Percentiles rank a stretch among this genome's conserved stretches.
Evolutionary conservation across 2,888 invertebrate species (phyloP).

Genomic region (Dione juno): DNA sequence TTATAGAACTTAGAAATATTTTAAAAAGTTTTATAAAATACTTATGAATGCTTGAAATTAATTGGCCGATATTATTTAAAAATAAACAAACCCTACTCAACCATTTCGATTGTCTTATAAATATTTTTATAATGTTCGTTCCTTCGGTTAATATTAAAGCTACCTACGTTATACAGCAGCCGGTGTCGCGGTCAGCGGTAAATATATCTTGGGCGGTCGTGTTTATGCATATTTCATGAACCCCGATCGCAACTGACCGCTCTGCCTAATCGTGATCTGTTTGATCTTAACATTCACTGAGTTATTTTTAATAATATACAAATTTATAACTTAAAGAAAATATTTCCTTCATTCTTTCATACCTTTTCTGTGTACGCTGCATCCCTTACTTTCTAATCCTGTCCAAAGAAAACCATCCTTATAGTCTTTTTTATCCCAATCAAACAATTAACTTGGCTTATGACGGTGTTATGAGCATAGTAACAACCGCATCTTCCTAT

Average conservation of each 20-base stretch:
- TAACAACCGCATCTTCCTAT: too few species aligned
- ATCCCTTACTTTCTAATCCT: too few species aligned
- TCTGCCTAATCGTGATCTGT: constrained; percentile 38
- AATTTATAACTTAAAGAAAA: neutral
- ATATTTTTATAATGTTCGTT: constrained; percentile 3
- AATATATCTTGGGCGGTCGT: constrained; percentile 63
- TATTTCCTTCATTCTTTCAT: too few species aligned
- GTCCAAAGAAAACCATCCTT: too few species aligned
- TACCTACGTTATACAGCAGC: constrained; percentile 39
- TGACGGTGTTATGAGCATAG: too few species aligned
- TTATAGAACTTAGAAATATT: too few species aligned
- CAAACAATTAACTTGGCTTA: too few species aligned
- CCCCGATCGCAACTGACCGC: constrained; percentile 55
- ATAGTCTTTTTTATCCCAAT: too few species aligned
- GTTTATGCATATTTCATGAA: constrained; percentile 73
- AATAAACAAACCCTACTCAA: constrained; percentile 4
- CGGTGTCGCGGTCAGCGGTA: constrained; percentile 60
- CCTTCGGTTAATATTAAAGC: constrained; percentile 32
- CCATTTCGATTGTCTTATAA: neutral
- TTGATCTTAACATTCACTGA: constrained; percentile 31
- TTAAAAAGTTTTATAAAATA: too few species aligned
- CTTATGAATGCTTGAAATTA: neutral
- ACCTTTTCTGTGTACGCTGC: too few species aligned
- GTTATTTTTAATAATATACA: neutral
- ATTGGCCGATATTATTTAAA: neutral